Evolutionary conservation across 2,113 vertebrate genomes (phyloP).

Genomic region (Lagopus leucura): DNA sequence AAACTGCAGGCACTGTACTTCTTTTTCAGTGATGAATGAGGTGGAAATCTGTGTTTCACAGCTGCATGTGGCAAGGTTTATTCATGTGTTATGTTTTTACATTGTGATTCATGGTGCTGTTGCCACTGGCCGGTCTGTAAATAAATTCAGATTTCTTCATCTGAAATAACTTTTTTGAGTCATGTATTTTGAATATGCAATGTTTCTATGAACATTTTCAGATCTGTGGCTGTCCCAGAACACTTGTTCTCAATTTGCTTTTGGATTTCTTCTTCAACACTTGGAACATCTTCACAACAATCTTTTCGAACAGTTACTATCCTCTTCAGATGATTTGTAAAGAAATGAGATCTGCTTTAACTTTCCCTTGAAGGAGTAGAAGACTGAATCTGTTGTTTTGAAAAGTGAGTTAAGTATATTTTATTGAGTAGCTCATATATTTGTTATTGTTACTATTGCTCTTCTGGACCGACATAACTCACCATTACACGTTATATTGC

Average conservation of each 20-base stretch:
- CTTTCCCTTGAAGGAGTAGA: background rate
- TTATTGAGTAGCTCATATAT: background rate
- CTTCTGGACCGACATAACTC: background rate
- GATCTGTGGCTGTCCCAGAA: background rate
- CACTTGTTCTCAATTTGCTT: background rate
- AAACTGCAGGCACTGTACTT: background rate
- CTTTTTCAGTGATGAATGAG: background rate
- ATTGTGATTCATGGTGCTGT: background rate
- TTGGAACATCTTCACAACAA: background rate
- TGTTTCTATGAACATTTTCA: background rate
- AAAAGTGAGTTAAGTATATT: background rate
- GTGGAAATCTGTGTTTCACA: background rate
- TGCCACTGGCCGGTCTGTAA: background rate
- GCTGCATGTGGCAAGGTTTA: background rate
- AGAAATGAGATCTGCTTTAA: background rate
- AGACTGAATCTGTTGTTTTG: background rate
- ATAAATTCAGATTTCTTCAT: background rate
- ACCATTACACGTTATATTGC: background rate
- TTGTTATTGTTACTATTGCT: background rate
- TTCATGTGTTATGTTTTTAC: background rate
- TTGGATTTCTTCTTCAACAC: background rate
- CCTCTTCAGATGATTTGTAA: background rate
- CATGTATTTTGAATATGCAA: background rate
- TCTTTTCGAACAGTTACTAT: background rate
- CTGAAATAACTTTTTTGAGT: background rate